A percentile compares a stretch with the other conserved stretches of the same genome.
These are phyloP conservation scores for Petrolisthes cinctipes DNA, from an alignment of 2,888 invertebrate species.

Conservation along the genomic window DNA sequence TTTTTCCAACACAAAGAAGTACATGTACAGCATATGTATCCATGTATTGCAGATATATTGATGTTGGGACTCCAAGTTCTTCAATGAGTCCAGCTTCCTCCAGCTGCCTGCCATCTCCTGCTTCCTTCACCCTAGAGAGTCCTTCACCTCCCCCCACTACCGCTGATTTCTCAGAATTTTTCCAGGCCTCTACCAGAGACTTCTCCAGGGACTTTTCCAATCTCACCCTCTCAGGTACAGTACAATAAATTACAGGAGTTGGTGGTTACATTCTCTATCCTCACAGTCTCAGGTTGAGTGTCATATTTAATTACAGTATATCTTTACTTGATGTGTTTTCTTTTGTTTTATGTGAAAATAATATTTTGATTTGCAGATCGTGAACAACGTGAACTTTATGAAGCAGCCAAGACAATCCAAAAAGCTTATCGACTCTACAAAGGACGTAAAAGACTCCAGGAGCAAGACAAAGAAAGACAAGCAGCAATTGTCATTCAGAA, in stretches of 20 bases:
- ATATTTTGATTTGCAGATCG: conserved; percentile 76
- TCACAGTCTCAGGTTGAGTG: too few relatives aligned
- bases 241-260: too few relatives aligned
- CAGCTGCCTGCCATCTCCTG: conserved; percentile 76
- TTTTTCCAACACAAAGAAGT: background rate
- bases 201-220: conserved; percentile 91
- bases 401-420: conserved; percentile 97
- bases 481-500: conserved; percentile 98
- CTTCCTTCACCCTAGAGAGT: conserved; percentile 79
- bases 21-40: conserved; percentile 3
- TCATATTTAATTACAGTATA: too few relatives aligned
- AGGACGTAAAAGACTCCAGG: conserved; percentile 81
- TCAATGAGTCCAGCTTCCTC: conserved; percentile 86
- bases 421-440: conserved; percentile 97
- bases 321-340: too few relatives aligned
- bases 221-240: conserved; percentile 88
- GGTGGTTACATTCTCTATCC: too few relatives aligned
- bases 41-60: conserved; percentile 76
- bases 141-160: conserved; percentile 88
- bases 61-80: conserved; percentile 85
- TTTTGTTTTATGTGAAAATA: too few relatives aligned
- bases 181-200: conserved; percentile 77
- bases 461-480: conserved; percentile 87
- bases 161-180: conserved; percentile 94
- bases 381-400: conserved; percentile 95